phyloP scores from a whole-genome alignment of 2,113 vertebrate genomes.

The Lycaon pictus region DNA sequence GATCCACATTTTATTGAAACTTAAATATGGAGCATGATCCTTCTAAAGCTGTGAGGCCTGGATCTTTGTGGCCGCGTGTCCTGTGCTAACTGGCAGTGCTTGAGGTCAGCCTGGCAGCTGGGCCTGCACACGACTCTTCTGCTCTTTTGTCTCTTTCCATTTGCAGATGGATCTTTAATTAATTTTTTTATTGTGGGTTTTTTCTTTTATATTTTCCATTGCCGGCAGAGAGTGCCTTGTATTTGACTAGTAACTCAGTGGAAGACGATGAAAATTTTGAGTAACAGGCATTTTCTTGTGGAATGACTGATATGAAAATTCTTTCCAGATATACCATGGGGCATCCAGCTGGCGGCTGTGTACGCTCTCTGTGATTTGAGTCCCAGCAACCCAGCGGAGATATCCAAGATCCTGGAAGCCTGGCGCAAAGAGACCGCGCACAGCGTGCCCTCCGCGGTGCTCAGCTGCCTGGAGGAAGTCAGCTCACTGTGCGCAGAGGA shows the following conservation, averaged over 20 bases:
- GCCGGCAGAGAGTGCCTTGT: neutral
- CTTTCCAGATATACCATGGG: constrained; percentile 93
- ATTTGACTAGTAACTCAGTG: neutral
- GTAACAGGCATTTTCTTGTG: neutral
- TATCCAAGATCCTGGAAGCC: constrained; percentile 88
- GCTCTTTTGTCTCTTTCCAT: accelerated
- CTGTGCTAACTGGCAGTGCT: accelerated
- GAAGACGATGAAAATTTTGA: neutral
- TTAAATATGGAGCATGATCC: too few species aligned
- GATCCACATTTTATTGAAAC: too few species aligned
- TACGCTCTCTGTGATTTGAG: constrained; percentile 95
- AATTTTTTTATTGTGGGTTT: neutral
- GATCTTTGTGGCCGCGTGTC: accelerated
- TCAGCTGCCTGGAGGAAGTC: constrained; percentile 90
- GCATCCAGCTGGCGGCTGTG: constrained; percentile 94
- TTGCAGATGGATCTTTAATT: neutral
- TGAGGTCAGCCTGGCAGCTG: accelerated
- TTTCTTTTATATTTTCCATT: neutral
- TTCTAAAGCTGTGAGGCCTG: too few species aligned
- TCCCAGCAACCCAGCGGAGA: constrained; percentile 92
- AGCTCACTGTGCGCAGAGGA: constrained; percentile 85
- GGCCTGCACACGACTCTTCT: neutral
- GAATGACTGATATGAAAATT: neutral
- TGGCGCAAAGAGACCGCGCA: constrained; percentile 89
- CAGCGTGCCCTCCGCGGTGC: constrained; percentile 89